Evolutionary conservation across 2,113 vertebrate species (phyloP), one percentile per base, ranked within the genome.

Genomic region (Herpailurus yagouaroundi): DNA sequence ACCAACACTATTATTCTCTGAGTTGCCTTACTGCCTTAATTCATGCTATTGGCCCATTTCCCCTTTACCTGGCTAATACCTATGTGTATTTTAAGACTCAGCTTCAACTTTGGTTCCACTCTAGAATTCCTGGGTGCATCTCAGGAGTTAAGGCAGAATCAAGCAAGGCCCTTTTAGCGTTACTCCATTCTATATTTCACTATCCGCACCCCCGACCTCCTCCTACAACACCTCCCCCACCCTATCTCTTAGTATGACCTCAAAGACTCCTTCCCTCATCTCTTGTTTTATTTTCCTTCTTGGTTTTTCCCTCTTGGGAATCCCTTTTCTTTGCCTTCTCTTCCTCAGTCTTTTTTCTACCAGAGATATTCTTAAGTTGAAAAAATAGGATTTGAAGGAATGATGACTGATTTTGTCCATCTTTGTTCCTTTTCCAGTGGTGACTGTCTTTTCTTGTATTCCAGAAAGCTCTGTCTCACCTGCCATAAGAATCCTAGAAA

Each of bases 231-330:
- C 12, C 55, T 16, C 19, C 11, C 16, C 10, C 19, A 55, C 21
- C 33, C 23, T 45, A 89, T 23, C 55, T 89, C 27, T 86, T 31
- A 82, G 7, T 64, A 55, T 63, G 66, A 91, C 14, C 19, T 94
- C 13, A 69, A 31, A 94, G 27, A 13, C 71, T 66, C 12, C 60
- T 84, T 82, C 45, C 2, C 10, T 64, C 41, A 21, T 84, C 79
- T 96, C 57, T 73, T 86, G 25, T 77, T 97, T 96, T 86, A 18
- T 29, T 33, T 89, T 87, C 3, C 4, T 88, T 89, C 36, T 79
- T 21, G 2, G 10, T 76, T 95, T 57, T 25, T 1, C 2, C 2
- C 48, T 38, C 27, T 86, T 79, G n/a, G 55, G 45, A 84, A 93
- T 74, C 27, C 50, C 52, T 88, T 87, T 71, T 55, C 76, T 73